Conservation (phyloP, 2,113 vertebrate species). For the Nesogale talazaci region DNA sequence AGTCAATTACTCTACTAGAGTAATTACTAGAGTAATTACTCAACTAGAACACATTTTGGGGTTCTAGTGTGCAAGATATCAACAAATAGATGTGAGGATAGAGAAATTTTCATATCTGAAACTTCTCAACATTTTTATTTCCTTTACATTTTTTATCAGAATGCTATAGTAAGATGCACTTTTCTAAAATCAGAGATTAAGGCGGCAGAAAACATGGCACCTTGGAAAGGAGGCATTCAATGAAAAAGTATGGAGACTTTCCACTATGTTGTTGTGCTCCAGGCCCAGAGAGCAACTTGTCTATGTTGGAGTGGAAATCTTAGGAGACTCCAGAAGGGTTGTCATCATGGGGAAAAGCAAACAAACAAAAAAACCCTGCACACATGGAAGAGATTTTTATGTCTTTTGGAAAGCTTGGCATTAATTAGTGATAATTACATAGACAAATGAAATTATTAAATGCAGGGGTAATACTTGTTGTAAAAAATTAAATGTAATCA, state of each 20-base stretch:
- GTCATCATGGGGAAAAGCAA: neutral
- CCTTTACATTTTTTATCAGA: slow-evolving; percentile 21
- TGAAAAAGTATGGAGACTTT: slow-evolving; percentile 7
- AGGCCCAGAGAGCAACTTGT: neutral
- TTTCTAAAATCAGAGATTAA: neutral
- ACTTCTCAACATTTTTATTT: neutral
- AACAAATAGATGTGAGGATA: neutral
- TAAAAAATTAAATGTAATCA: neutral
- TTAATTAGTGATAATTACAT: slow-evolving; percentile 14
- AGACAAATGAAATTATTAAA: slow-evolving; percentile 24
- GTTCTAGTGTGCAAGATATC: neutral
- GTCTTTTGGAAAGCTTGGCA: neutral
- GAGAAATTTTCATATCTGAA: neutral
- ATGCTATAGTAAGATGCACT: neutral
- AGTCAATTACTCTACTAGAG: neutral
- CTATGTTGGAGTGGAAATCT: neutral
- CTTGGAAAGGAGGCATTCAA: neutral
- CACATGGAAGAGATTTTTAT: neutral
- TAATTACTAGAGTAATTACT: too few species aligned
- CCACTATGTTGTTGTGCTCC: neutral
- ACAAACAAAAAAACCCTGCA: neutral
- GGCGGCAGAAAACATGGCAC: neutral
- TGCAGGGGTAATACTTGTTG: neutral
- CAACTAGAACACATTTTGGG: too few species aligned
- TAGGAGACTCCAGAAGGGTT: neutral